Conservation (phyloP, 2,888 invertebrate species). For the Apeira syringaria region DNA sequence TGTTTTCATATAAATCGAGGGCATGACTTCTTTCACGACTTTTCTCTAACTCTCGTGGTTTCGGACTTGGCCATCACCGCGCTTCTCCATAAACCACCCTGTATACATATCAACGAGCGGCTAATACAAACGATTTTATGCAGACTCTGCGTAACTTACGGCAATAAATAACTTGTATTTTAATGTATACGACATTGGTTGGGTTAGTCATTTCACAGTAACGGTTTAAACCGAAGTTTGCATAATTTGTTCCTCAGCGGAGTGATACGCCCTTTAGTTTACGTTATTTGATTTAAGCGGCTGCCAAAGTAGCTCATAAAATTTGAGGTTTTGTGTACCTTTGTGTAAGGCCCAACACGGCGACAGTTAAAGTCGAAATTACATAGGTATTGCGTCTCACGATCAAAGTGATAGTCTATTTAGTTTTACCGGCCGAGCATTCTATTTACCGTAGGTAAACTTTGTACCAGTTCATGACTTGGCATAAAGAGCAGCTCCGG, state of each 20-base stretch:
- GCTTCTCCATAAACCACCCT: no score
- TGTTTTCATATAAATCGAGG: no score
- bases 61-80: no score
- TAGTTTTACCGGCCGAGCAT: constrained; percentile 13
- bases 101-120: constrained; percentile 15
- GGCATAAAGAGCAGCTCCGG: constrained; percentile 5
- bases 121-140: constrained; percentile 14
- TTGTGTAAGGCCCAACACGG: no score
- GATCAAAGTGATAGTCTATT: constrained; percentile 6
- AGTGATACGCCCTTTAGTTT: constrained; percentile 3
- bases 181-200: constrained; percentile 6
- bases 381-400: constrained; percentile 6
- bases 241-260: constrained; percentile 3
- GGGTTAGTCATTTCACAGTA: constrained; percentile 8
- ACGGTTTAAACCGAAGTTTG: constrained; percentile 11
- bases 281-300: constrained; percentile 3
- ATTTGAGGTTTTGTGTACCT: no score
- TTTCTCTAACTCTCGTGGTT: no score
- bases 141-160: constrained; percentile 13
- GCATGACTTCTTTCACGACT: no score
- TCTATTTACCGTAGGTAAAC: constrained; percentile 11
- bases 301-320: constrained; percentile 10
- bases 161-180: constrained; percentile 17
- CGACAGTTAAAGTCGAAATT: constrained; percentile 11
- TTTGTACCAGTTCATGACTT: constrained; percentile 9